phyloP scores from a whole-genome alignment of 2,113 vertebrate genomes.

The Rutilus rutilus region DNA sequence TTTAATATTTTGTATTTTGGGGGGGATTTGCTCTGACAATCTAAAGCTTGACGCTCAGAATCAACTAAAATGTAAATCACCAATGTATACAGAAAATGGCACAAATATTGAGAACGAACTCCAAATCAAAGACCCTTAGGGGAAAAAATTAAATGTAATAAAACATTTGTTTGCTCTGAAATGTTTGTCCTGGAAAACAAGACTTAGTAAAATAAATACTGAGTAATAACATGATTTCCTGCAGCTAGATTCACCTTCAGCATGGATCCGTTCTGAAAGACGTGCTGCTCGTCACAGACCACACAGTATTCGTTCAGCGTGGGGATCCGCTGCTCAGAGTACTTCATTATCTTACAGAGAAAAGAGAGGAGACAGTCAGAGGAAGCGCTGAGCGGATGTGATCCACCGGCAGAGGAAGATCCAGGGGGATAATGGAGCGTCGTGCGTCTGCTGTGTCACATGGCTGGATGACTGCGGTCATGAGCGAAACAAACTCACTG shows the following conservation, averaged over 20 bases:
- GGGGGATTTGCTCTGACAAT: too few species aligned
- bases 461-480: neutral
- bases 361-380: neutral
- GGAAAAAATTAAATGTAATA: too few species aligned
- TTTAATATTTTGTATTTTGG: too few species aligned
- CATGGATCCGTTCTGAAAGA: slow-evolving; percentile 99
- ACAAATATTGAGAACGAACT: too few species aligned
- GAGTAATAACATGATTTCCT: too few species aligned
- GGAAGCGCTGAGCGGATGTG: neutral
- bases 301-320: slow-evolving; percentile 98
- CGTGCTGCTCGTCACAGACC: slow-evolving; percentile 98
- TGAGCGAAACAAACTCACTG: neutral
- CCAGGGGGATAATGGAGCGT: neutral
- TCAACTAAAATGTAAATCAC: too few species aligned
- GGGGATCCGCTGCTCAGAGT: slow-evolving; percentile 96
- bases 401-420: neutral
- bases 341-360: slow-evolving; percentile 92
- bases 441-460: neutral
- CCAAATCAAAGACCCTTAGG: too few species aligned
- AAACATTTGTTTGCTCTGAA: too few species aligned
- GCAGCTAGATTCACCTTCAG: slow-evolving; percentile 83
- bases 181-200: too few species aligned
- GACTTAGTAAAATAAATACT: too few species aligned
- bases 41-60: too few species aligned
- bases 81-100: too few species aligned